Evolutionary conservation across 2,113 vertebrate species (phyloP).

Genomic region (Bambusicola thoracicus): DNA sequence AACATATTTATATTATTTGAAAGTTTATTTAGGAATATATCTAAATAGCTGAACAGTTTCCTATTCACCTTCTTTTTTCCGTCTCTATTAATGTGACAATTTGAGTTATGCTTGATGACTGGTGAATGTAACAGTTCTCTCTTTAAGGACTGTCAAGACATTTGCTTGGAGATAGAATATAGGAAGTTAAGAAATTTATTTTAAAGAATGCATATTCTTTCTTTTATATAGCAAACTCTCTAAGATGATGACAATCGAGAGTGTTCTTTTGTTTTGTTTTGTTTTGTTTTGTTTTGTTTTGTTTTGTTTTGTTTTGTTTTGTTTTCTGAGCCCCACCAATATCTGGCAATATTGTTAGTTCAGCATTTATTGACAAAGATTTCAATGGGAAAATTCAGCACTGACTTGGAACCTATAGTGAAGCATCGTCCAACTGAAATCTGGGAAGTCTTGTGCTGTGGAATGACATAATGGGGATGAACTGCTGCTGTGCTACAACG

Average conservation of each 20-base stretch:
- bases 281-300: too few species aligned
- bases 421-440: not conserved
- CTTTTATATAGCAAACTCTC: not conserved
- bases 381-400: not conserved
- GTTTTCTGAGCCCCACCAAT: not conserved
- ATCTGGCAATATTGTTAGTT: not conserved
- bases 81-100: not conserved
- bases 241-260: not conserved
- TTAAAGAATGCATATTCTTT: not conserved
- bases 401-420: not conserved
- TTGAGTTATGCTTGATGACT: not conserved
- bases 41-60: not conserved
- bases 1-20: not conserved
- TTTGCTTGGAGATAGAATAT: not conserved
- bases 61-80: not conserved
- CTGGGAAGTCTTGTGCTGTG: accelerated
- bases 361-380: not conserved
- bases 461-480: not conserved
- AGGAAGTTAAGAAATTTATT: not conserved
- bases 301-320: too few species aligned
- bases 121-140: not conserved
- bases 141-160: not conserved
- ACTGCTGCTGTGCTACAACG: not conserved
- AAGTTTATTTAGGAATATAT: not conserved
- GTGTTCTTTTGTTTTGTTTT: not conserved